Base-by-base conservation (phyloP, 2,797 vertebrate species). In the Gadopsis marmoratus region DNA sequence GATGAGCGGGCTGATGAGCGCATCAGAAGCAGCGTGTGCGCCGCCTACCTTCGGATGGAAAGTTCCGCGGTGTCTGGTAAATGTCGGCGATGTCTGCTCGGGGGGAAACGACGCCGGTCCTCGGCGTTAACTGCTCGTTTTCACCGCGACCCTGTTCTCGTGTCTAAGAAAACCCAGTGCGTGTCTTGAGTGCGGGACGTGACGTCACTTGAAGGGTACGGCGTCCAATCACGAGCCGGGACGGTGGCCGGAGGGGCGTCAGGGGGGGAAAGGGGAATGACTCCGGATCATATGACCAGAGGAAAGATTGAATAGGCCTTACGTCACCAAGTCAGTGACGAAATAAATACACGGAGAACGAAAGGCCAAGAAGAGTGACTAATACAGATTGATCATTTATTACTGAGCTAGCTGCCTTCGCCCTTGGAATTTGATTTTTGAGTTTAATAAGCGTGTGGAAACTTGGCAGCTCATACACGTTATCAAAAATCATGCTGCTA, bases 221-320 rank as follows among this genome's bases (percentile, higher is more conserved):
- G 4, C 9, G 58, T 19, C 92, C 88, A 94, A 90, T 91, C 70
- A 71, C 0, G 39, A 39, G 17, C 17, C 1, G 50, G 72, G 67
- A 63, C 64, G 66, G 48, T 75, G 53, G 71, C 0, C 4, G 23
- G 54, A 9, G 16, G 3, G 9, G 59, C 50, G 76, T 61, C 6
- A 61, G 35, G 39, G 31, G 33, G n/a, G n/a, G n/a, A n/a, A 50
- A 51, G 75, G 74, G 13, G 26, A 0, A 35, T 73, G 83, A 82
- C 82, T 84, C 41, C 21, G 23, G 72, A 74, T 93, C 76, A 80
- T 82, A 50, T 90, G 88, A 92, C 89, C 19, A 17, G 39, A 63
- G 85, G 2, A 86, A 60, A 59, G 5, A 87, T 88, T 74, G 55
- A 88, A 69, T 8, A 33, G 35, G 4, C 1, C 19, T 12, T n/a